Percentiles rank a stretch among this genome's conserved stretches.
These are phyloP conservation scores for Noctuana brunneofusca DNA, from an alignment of 2,888 invertebrate genomes.

Conservation along the genomic window DNA sequence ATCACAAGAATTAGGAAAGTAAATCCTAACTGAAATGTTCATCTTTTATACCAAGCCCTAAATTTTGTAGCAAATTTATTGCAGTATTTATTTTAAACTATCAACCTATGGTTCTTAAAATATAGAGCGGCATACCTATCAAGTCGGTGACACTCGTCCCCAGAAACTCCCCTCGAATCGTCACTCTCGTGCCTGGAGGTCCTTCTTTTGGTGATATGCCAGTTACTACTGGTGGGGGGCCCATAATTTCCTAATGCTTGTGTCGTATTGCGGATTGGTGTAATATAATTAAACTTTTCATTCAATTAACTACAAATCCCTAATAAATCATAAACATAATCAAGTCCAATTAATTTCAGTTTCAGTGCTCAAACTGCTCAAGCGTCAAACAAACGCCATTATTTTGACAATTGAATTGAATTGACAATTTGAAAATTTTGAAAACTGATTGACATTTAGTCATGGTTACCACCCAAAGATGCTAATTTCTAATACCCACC, in stretches of 20 bases:
- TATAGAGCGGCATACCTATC: slow-evolving; percentile 83
- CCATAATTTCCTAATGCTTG: slow-evolving; percentile 69
- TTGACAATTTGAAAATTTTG: no score
- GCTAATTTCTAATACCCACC: no score
- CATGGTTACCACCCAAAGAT: no score
- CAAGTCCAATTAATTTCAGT: no score
- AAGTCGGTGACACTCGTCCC: slow-evolving; percentile 93
- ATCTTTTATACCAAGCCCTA: no score
- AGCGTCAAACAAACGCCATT: no score
- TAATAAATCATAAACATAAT: no score
- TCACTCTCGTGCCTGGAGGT: slow-evolving; percentile 97
- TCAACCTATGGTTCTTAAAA: background rate
- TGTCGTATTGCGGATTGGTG: background rate
- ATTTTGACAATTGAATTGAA: no score
- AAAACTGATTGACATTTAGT: no score
- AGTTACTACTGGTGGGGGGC: slow-evolving; percentile 93
- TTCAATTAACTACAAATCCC: background rate
- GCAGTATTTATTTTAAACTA: background rate
- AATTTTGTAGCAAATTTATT: background rate
- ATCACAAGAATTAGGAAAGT: no score
- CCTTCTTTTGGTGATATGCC: slow-evolving; percentile 99
- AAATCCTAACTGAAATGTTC: no score
- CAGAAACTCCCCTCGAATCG: slow-evolving; percentile 97
- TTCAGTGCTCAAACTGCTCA: no score
- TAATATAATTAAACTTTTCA: background rate